These are phyloP conservation scores for Mus minutoides DNA, from an alignment of 2,797 vertebrate genomes.

Conservation along the genomic window DNA sequence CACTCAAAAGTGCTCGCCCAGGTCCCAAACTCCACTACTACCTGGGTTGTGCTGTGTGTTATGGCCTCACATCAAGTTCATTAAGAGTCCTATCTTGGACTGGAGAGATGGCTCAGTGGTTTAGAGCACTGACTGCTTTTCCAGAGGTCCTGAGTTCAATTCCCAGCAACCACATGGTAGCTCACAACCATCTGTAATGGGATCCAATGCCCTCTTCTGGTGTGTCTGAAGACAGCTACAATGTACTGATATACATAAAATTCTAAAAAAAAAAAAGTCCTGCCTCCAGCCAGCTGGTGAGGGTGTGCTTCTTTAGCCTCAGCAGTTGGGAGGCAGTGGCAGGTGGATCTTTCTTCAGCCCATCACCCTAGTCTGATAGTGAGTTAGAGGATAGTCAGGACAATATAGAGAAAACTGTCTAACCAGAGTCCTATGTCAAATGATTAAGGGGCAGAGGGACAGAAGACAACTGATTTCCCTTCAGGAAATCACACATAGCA, in stretches of 20 bases:
- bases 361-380: not conserved
- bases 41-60: not conserved
- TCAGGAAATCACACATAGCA: not conserved
- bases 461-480: not conserved
- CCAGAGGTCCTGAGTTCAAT: too few species aligned
- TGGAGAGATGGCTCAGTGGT: not conserved
- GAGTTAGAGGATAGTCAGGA: not conserved
- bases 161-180: too few species aligned
- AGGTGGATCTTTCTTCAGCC: not conserved
- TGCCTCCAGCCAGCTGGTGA: too few species aligned
- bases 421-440: not conserved
- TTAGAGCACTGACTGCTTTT: too few species aligned
- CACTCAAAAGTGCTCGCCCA: not conserved
- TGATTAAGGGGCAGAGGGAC: not conserved
- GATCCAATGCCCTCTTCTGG: too few species aligned
- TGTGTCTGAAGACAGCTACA: too few species aligned
- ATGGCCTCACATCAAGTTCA: not conserved
- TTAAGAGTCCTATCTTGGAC: not conserved
- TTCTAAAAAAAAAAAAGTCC: too few species aligned
- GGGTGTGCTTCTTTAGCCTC: not conserved
- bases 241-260: too few species aligned
- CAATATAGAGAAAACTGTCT: not conserved
- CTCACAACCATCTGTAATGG: too few species aligned
- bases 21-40: not conserved
- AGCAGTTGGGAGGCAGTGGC: not conserved